phyloP scores from a whole-genome alignment of 53 echinoderm and acorn worm genomes.

The Crossaster papposus region DNA sequence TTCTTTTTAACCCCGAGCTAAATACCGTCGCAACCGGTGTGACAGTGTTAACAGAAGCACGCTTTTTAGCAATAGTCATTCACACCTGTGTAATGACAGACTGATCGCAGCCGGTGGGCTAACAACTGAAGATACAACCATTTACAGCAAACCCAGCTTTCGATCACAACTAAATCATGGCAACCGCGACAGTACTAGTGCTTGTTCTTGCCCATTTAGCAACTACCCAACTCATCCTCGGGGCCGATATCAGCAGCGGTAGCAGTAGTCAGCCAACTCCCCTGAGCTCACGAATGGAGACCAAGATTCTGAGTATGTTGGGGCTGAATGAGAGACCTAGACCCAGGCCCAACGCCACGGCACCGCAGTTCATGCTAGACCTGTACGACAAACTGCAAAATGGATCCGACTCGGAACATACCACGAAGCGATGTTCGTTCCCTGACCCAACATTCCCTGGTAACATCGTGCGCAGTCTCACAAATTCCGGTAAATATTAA shows the following conservation, averaged over 20 bases:
- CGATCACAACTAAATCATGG: constrained; percentile 22
- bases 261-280: constrained; percentile 10
- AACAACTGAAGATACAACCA: constrained; percentile 54
- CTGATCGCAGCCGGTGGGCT: constrained; percentile 41
- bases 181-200: not conserved
- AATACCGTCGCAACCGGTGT: constrained; percentile 26
- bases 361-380: constrained; percentile 97
- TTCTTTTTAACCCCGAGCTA: constrained; percentile 34
- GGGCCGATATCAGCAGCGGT: not conserved
- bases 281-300: constrained; percentile 78
- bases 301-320: constrained; percentile 81
- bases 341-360: constrained; percentile 86
- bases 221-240: constrained; percentile 15
- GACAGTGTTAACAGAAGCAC: constrained; percentile 7
- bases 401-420: constrained; percentile 15
- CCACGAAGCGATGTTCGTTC: constrained; percentile 66
- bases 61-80: constrained; percentile 25
- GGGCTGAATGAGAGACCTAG: constrained; percentile 84
- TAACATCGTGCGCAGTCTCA: constrained; percentile 92
- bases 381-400: constrained; percentile 75
- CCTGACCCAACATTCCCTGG: constrained; percentile 81
- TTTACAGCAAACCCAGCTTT: not conserved
- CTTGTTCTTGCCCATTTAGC: constrained; percentile 27
- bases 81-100: constrained; percentile 39
- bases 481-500: constrained; percentile 79